Conservation (phyloP, 2,888 invertebrate genomes). For the Drosophila koepferae region DNA sequence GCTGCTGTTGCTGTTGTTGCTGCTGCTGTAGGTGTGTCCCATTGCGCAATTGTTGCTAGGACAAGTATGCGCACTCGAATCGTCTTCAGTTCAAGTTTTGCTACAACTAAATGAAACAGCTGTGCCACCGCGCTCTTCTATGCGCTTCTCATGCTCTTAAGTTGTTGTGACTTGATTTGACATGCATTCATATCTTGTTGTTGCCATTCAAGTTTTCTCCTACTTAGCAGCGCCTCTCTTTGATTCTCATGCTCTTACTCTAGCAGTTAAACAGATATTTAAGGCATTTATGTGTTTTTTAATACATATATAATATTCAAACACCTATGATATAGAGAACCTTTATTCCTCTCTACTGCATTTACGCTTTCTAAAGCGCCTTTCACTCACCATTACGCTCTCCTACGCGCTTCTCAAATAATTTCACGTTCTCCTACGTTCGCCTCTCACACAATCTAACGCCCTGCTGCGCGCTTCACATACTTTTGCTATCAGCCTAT, state of each 20-base stretch:
- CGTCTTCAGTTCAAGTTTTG: constrained; percentile 15
- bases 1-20: constrained; percentile 13
- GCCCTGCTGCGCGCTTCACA: background rate
- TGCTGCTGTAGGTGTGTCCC: constrained; percentile 35
- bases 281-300: background rate
- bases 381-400: background rate
- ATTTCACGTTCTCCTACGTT: background rate
- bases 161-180: background rate
- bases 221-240: background rate
- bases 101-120: background rate
- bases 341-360: background rate
- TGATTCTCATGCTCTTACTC: background rate
- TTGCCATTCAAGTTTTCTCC: background rate
- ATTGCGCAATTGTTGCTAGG: constrained; percentile 60
- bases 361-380: background rate
- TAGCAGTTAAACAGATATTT: background rate
- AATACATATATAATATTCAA: background rate
- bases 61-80: constrained; percentile 19
- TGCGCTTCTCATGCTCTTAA: constrained; percentile 1
- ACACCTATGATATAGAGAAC: background rate
- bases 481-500: background rate
- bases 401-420: background rate
- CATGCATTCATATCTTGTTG: background rate
- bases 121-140: background rate
- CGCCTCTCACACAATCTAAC: background rate